These are phyloP conservation scores for Eidolon helvum DNA, from an alignment of 2,113 vertebrate genomes.

Conservation along the genomic window DNA sequence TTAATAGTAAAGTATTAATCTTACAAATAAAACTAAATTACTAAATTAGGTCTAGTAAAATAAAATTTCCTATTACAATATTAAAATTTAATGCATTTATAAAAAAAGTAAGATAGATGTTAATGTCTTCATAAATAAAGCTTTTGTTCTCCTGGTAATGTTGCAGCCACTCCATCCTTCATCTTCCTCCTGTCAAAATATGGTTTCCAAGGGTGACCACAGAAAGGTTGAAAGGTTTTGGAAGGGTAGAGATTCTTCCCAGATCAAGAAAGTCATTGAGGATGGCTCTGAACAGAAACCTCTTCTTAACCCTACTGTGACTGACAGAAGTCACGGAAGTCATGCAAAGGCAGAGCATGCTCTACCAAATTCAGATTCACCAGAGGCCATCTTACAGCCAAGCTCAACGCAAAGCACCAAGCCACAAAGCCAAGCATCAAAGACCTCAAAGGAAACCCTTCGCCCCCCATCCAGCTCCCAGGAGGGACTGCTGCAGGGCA, in stretches of 20 bases:
- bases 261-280: neutral
- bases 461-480: neutral
- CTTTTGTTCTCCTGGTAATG: constrained; percentile 59
- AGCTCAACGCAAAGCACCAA: neutral
- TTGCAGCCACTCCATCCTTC: constrained; percentile 47
- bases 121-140: neutral
- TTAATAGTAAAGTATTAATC: neutral
- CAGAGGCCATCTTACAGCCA: constrained; percentile 9
- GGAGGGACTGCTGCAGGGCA: neutral
- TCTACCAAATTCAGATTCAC: neutral
- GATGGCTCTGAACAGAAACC: neutral
- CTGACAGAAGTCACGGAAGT: neutral
- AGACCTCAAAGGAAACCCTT: neutral
- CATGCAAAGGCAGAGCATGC: neutral
- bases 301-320: neutral
- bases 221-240: neutral
- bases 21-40: no score
- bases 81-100: neutral
- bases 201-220: neutral
- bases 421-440: neutral
- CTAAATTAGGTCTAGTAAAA: no score
- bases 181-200: constrained; percentile 46
- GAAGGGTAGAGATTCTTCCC: constrained; percentile 25
- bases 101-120: neutral
- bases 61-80: neutral